phyloP scores from a whole-genome alignment of 2,113 vertebrate genomes.

The human (Homo sapiens) region DNA sequence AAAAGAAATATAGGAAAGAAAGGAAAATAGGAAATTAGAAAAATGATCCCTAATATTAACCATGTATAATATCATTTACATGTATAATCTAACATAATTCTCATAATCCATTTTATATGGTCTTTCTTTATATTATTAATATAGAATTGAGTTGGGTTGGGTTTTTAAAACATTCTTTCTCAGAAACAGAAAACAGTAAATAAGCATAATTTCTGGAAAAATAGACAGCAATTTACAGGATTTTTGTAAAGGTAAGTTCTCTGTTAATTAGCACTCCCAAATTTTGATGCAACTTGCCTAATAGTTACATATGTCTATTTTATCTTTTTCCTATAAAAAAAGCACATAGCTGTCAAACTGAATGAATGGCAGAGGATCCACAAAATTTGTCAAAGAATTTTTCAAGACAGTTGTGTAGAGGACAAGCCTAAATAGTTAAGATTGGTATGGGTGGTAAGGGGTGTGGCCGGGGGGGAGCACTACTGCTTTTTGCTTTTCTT shows the following conservation, averaged over 20 bases:
- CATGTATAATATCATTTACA: background rate
- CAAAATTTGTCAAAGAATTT: background rate
- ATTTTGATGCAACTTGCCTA: background rate
- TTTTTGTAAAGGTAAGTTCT: background rate
- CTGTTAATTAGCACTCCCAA: background rate
- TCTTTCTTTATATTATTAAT: background rate
- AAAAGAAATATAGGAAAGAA: background rate
- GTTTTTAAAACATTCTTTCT: background rate
- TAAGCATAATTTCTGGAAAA: background rate
- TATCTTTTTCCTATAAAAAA: background rate
- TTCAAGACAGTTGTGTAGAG: background rate
- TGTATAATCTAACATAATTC: background rate
- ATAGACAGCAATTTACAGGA: background rate
- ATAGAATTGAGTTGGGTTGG: background rate
- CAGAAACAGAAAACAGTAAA: background rate
- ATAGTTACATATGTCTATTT: background rate
- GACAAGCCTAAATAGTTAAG: background rate
- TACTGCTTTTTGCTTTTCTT: background rate
- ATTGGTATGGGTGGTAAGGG: background rate
- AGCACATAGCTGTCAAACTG: background rate
- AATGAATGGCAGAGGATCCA: background rate
- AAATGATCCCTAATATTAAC: background rate
- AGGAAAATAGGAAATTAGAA: background rate
- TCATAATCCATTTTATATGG: background rate
- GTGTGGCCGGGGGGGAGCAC: rapidly evolving